Percentiles rank a stretch among this genome's conserved stretches.
Conservation (phyloP, 2,797 vertebrate genomes). For the Calcarius lapponicus region DNA sequence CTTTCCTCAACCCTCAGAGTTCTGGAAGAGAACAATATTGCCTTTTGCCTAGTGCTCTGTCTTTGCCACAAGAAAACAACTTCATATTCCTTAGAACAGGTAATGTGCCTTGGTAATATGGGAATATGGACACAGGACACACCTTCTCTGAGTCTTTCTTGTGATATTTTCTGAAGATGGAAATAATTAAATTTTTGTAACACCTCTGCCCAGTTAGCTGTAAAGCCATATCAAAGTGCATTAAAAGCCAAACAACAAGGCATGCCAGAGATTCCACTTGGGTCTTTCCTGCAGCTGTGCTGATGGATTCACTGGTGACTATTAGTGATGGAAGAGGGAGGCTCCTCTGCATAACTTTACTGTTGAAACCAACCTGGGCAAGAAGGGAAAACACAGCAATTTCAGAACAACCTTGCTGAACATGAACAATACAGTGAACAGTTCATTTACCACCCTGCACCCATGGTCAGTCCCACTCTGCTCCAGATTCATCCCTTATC, state of each 20-base stretch:
- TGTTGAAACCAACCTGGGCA: not conserved
- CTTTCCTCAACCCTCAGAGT: not conserved
- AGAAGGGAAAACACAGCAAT: not conserved
- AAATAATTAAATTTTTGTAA: not conserved
- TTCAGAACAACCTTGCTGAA: not conserved
- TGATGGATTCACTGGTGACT: not conserved
- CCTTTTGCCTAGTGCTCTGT: not conserved
- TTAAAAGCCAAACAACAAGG: not conserved
- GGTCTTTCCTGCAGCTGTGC: not conserved
- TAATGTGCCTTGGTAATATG: not conserved
- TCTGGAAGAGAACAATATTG: not conserved
- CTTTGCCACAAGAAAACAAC: not conserved
- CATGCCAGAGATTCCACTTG: not conserved
- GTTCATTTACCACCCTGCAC: not conserved
- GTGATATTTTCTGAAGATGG: not conserved
- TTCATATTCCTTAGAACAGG: not conserved
- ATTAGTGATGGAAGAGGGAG: not conserved
- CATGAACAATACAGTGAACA: not conserved
- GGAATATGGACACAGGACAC: not conserved
- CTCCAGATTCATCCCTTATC: not conserved
- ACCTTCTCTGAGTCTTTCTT: not conserved
- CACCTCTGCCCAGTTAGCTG: not conserved
- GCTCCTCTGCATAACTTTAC: fast-evolving
- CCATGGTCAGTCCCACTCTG: not conserved
- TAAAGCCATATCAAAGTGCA: not conserved